Base-by-base conservation (phyloP, 2,113 vertebrate species). In the Lagopus muta region DNA sequence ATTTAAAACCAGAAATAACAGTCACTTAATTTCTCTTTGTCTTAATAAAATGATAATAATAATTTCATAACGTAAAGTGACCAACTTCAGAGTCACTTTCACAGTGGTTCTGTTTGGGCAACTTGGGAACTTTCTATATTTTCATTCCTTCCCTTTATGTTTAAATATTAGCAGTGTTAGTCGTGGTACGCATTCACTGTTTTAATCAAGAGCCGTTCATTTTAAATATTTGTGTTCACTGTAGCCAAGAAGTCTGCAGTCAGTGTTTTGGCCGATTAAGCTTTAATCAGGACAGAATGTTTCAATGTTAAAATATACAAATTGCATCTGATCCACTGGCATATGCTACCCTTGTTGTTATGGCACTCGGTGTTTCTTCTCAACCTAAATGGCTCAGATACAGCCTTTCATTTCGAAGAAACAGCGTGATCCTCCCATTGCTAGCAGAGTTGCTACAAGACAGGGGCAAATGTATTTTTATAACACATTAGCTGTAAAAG, bases 171-270 rank as follows among this genome's bases (percentile, higher is more conserved):
- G 70, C 76, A 55, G 43, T 86, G 62, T 74, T 67, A 88, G 66
- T 50, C 8, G 2, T 73, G 57, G 36, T 78, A 64, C 60, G 82
- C 54, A 67, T 47, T 78, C 82, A 78, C 64, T 72, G 75, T 90
- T 95, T 94, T 92, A 94, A 94, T 94, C 92, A 95, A 94, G 89
- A 94, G n/a, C 71, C 47, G 17, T 57, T 55, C 87, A 81, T 95
- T 96, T 95, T 94, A 97, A 97, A 96, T 94, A 95, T 96, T 96
- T 97, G 96, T 91, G 78, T 89, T 96, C 82, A 27, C 83, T 90
- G 88, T 80, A 96, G 96, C 85, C 97, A 94, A 85, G 82, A 91
- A 95, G 94, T 95, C 96, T 97, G 93, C 13, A 90, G 78, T 72
- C 92, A 82, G 76, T 92, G 88, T 94, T 96, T 94, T 88, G 67